phyloP scores from a whole-genome alignment of 2,888 invertebrate genomes.

The Melipona beecheii region DNA sequence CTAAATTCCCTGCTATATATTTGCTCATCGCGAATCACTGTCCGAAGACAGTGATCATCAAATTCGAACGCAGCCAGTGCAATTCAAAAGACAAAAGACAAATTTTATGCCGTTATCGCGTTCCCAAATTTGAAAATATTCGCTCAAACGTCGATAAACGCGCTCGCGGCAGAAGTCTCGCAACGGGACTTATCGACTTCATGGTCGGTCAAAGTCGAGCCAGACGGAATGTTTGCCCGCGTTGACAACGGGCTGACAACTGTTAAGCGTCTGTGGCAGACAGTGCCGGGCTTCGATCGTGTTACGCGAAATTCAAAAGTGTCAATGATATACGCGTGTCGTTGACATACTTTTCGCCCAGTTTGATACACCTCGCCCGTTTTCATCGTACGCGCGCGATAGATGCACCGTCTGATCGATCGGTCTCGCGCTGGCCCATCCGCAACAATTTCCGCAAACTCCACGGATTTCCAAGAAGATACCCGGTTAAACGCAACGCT shows the following conservation, averaged over 20 bases:
- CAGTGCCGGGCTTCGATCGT: constrained; percentile 24
- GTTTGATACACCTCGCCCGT: not conserved
- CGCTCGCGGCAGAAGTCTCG: not conserved
- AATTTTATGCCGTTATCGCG: not conserved
- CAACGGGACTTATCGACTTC: constrained; percentile 3
- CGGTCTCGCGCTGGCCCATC: not conserved
- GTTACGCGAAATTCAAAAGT: constrained; percentile 15
- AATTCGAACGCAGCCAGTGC: not conserved
- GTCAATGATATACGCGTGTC: constrained; percentile 35
- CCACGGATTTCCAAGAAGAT: not conserved
- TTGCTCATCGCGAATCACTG: no score
- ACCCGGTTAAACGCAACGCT: constrained; percentile 7
- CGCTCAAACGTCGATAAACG: not conserved
- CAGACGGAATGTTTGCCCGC: constrained; percentile 19
- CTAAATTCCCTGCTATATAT: not conserved
- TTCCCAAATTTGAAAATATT: not conserved
- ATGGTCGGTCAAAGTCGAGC: constrained; percentile 2
- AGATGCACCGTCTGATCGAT: constrained; percentile 1
- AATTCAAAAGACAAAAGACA: not conserved
- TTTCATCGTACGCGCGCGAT: not conserved
- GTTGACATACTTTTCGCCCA: constrained; percentile 33
- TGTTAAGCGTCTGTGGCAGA: constrained; percentile 11
- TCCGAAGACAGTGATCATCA: not conserved
- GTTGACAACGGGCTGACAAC: constrained; percentile 21
- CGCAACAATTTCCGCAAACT: constrained; percentile 18